Conservation (phyloP, 1,140 invertebrate species). For the Drosophila melanogaster region DNA sequence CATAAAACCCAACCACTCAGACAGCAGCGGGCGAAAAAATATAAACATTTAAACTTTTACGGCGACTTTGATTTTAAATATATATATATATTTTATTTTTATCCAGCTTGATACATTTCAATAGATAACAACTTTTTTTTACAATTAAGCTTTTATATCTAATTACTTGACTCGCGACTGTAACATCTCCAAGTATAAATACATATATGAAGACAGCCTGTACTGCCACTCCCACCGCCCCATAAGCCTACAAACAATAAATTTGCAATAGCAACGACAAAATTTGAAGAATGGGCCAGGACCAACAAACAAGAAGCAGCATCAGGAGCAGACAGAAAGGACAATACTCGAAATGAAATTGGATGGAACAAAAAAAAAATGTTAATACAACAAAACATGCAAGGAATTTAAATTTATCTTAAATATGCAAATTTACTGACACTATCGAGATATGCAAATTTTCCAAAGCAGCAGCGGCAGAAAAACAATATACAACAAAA, state of each 20-base stretch:
- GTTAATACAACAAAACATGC: slow-evolving; percentile 52
- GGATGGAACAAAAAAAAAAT: slow-evolving; percentile 23
- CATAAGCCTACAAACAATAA: slow-evolving; percentile 50
- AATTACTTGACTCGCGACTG: neutral
- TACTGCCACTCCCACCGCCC: slow-evolving; percentile 20
- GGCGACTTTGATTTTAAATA: too few relatives aligned
- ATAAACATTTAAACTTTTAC: too few relatives aligned
- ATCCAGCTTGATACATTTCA: too few relatives aligned
- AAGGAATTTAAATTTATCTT: slow-evolving; percentile 76
- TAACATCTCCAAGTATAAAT: neutral
- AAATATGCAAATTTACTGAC: slow-evolving; percentile 77
- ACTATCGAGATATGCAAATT: slow-evolving; percentile 77
- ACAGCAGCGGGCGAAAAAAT: neutral
- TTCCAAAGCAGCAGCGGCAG: slow-evolving; percentile 10
- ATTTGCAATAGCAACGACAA: slow-evolving; percentile 48
- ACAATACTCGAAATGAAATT: slow-evolving; percentile 44
- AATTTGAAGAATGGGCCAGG: slow-evolving; percentile 65
- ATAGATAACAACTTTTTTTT: neutral
- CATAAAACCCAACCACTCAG: neutral
- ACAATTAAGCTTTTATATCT: neutral
- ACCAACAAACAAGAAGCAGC: slow-evolving; percentile 8
- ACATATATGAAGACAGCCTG: slow-evolving; percentile 37
- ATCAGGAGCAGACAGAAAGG: slow-evolving; percentile 28
- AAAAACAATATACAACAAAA: slow-evolving; percentile 55
- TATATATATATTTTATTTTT: too few relatives aligned